Percentiles rank a stretch among this genome's conserved stretches.
Evolutionary conservation across 1,140 invertebrate genomes (phyloP).

Genomic region (Drosophila lacertosa): DNA sequence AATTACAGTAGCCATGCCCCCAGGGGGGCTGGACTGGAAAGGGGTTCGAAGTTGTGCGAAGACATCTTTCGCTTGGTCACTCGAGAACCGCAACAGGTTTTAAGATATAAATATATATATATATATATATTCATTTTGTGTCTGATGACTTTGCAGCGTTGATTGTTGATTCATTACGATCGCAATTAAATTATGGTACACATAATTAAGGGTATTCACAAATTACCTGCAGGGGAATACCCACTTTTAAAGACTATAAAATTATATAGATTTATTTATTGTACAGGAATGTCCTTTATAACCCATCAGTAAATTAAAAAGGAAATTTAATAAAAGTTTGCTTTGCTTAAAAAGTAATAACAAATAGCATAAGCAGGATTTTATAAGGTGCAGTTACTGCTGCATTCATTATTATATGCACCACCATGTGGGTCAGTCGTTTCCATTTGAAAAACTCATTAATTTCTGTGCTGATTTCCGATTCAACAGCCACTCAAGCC

Average conservation of each 20-base stretch:
- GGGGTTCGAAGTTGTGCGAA: no score
- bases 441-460: slow-evolving; percentile 8
- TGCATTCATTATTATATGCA: background rate
- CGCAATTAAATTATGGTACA: slow-evolving; percentile 4
- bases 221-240: background rate
- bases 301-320: no score
- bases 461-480: slow-evolving; percentile 23
- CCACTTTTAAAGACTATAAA: no score
- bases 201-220: slow-evolving; percentile 9
- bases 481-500: slow-evolving; percentile 30
- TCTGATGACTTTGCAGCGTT: background rate
- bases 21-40: background rate
- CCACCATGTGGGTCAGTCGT: background rate
- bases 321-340: no score
- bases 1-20: slow-evolving; percentile 52
- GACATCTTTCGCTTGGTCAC: slow-evolving; percentile 34
- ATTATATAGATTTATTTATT: no score
- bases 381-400: no score
- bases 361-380: no score
- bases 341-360: no score
- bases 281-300: no score
- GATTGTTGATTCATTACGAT: slow-evolving; percentile 20
- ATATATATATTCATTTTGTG: no score
- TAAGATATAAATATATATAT: slow-evolving; percentile 8
- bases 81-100: slow-evolving; percentile 47